phyloP scores from a whole-genome alignment of 2,113 vertebrate genomes.

The Orycteropus afer region DNA sequence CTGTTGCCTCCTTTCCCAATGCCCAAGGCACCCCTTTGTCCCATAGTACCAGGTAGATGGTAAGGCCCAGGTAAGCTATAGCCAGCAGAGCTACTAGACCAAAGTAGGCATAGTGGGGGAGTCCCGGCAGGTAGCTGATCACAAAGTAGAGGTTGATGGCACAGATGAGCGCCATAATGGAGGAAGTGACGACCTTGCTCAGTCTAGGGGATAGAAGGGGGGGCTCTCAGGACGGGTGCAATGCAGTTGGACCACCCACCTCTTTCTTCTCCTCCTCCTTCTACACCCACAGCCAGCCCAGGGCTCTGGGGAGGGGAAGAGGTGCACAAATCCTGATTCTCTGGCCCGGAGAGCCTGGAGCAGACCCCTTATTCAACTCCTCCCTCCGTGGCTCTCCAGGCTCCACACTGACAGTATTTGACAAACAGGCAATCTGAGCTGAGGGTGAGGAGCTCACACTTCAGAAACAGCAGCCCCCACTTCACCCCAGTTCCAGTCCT shows the following conservation, averaged over 20 bases:
- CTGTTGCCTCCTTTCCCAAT: background rate
- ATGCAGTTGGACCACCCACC: background rate
- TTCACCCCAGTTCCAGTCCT: background rate
- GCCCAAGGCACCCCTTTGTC: background rate
- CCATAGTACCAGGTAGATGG: constrained; percentile 81
- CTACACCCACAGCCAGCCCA: background rate
- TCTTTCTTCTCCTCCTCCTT: background rate
- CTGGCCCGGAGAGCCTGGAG: background rate
- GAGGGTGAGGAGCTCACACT: background rate
- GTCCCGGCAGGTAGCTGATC: constrained; percentile 80
- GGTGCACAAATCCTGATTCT: background rate
- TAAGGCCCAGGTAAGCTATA: constrained; percentile 74
- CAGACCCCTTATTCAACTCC: background rate
- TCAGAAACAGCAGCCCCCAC: background rate
- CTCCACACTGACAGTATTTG: background rate
- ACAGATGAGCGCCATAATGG: constrained; percentile 82
- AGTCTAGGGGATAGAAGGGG: constrained; percentile 51
- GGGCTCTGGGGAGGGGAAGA: background rate
- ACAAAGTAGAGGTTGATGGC: constrained; percentile 87
- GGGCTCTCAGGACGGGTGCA: background rate
- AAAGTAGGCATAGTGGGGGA: constrained; percentile 78
- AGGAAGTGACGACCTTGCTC: constrained; percentile 81
- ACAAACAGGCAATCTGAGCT: background rate
- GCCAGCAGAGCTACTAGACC: constrained; percentile 78
- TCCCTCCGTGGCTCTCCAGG: background rate